phyloP scores from a whole-genome alignment of 2,888 invertebrate genomes.

The Teleogryllus oceanicus region DNA sequence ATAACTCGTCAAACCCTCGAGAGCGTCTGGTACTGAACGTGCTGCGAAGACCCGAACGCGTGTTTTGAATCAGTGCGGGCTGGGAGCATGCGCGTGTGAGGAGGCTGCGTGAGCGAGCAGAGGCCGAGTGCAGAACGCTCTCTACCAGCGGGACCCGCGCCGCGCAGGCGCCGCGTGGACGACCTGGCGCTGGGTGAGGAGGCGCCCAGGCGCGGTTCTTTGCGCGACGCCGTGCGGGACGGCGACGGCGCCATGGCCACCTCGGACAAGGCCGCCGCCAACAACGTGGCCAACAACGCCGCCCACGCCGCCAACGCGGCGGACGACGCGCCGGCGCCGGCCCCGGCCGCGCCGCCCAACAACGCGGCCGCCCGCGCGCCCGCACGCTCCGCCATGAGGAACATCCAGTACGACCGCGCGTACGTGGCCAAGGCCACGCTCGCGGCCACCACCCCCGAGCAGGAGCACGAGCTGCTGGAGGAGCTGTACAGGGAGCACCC shows the following conservation, averaged over 20 bases:
- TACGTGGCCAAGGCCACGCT: constrained; percentile 25
- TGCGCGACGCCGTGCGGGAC: not conserved
- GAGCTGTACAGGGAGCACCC: constrained; percentile 52
- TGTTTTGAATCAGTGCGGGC: no score
- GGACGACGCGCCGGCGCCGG: not conserved
- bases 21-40: no score
- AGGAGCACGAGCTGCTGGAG: constrained; percentile 51
- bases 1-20: no score
- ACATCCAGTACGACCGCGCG: not conserved
- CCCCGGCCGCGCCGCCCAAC: not conserved
- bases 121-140: no score
- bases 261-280: not conserved
- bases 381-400: not conserved
- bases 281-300: not conserved
- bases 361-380: not conserved
- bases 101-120: no score
- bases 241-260: not conserved
- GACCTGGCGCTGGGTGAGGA: not conserved
- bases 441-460: constrained; percentile 24
- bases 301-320: not conserved
- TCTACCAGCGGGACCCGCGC: no score
- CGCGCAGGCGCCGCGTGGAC: no score
- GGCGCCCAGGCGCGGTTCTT: not conserved
- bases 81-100: no score
- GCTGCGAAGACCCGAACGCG: no score